These are phyloP conservation scores for Pseudomyrmex cubaensis DNA, from an alignment of 1,140 invertebrate genomes.

Conservation along the genomic window DNA sequence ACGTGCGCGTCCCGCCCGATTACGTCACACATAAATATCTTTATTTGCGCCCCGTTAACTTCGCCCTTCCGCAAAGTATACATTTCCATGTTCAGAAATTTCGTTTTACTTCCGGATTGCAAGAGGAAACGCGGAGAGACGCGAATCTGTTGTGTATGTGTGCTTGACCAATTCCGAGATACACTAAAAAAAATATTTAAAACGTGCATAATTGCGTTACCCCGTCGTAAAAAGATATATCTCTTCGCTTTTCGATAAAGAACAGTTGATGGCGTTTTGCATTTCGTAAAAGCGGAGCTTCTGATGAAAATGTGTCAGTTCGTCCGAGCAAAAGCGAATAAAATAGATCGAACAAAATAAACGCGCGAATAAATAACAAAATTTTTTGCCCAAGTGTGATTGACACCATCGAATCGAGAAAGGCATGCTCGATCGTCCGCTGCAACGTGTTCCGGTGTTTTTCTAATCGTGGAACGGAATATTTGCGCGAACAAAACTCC, in stretches of 20 bases:
- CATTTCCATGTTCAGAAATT: not conserved
- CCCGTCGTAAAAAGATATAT: not conserved
- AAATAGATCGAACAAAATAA: not conserved
- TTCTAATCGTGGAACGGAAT: not conserved
- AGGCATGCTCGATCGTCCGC: not conserved
- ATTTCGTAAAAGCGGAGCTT: too few species aligned
- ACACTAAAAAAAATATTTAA: not conserved
- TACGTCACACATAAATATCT: conserved; percentile 39
- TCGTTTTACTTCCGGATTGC: not conserved
- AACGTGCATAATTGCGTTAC: not conserved
- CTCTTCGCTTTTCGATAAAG: not conserved
- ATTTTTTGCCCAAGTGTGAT: not conserved
- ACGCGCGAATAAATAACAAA: not conserved
- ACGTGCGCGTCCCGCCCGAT: not conserved
- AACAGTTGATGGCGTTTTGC: not conserved
- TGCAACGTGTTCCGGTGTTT: not conserved
- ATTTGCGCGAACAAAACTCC: conserved; percentile 1
- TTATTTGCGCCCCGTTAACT: not conserved
- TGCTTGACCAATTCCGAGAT: not conserved
- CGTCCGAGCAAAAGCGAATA: not conserved
- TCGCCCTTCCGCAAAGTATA: not conserved
- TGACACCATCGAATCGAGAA: not conserved
- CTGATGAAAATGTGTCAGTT: too few species aligned
- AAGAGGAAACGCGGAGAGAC: too few species aligned
- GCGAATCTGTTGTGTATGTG: not conserved